A percentile compares a stretch with the other conserved stretches of the same genome.
phyloP scores from a whole-genome alignment of 2,888 invertebrate species.

The Quadriops clusia region DNA sequence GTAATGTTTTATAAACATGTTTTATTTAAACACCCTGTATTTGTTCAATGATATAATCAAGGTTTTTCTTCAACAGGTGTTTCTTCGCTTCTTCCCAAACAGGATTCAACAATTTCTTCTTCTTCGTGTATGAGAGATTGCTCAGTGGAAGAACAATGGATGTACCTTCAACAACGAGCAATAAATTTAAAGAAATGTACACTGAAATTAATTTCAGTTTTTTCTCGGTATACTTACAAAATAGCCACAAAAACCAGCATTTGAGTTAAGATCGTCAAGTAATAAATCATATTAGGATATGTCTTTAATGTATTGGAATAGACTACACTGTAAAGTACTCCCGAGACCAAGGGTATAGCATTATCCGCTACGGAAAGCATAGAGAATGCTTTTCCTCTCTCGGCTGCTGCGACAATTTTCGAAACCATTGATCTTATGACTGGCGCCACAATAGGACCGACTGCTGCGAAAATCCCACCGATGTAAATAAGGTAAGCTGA shows the following conservation, averaged over 20 bases:
- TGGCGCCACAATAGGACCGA: slow-evolving; percentile 69
- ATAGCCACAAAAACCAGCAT: slow-evolving; percentile 50
- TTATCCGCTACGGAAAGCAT: slow-evolving; percentile 70
- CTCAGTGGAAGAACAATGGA: slow-evolving; percentile 18
- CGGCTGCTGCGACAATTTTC: slow-evolving; percentile 57
- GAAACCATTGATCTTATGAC: slow-evolving; percentile 73
- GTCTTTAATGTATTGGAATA: slow-evolving; percentile 56
- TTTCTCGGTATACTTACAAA: slow-evolving; percentile 45
- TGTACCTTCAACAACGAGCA: slow-evolving; percentile 16
- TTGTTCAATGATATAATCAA: too few species aligned
- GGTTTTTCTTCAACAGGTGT: too few species aligned
- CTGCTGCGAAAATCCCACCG: slow-evolving; percentile 63
- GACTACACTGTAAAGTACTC: slow-evolving; percentile 58
- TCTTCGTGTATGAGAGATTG: slow-evolving; percentile 18
- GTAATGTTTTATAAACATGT: too few species aligned
- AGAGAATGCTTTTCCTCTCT: slow-evolving; percentile 68
- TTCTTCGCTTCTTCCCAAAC: slow-evolving; percentile 8
- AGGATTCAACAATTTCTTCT: slow-evolving; percentile 13
- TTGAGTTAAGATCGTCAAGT: slow-evolving; percentile 61
- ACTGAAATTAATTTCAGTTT: slow-evolving; percentile 1
- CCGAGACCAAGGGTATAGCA: slow-evolving; percentile 63
- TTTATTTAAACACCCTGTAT: too few species aligned
- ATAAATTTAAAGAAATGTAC: slow-evolving; percentile 4
- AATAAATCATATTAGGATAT: slow-evolving; percentile 51
- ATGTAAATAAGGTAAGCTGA: slow-evolving; percentile 14